phyloP scores from a whole-genome alignment of 2,888 invertebrate genomes.

The Torymus aiolomorphi region DNA sequence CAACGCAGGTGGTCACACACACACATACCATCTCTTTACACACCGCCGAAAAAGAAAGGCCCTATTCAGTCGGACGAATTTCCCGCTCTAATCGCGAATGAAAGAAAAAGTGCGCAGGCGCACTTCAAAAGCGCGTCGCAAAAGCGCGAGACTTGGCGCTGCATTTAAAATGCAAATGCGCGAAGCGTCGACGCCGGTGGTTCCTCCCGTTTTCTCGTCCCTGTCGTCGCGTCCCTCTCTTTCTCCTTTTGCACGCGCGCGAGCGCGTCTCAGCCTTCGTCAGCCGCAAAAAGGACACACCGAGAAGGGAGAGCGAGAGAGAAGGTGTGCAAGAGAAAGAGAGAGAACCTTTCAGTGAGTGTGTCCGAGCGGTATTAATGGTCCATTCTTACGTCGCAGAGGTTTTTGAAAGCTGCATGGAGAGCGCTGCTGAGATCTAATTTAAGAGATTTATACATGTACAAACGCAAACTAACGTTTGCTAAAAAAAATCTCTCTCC shows the following conservation, averaged over 20 bases:
- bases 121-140: constrained; percentile 2
- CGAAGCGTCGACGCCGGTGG: constrained; percentile 59
- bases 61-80: constrained; percentile 15
- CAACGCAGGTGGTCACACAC: too few relatives aligned
- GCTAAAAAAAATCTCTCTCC: too few relatives aligned
- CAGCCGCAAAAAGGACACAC: constrained; percentile 12
- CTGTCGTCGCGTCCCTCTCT: constrained; percentile 43
- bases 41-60: constrained; percentile 8
- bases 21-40: too few relatives aligned
- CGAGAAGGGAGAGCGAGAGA: background rate
- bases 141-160: constrained; percentile 31
- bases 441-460: too few relatives aligned
- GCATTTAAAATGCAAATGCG: constrained; percentile 68
- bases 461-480: too few relatives aligned
- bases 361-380: too few relatives aligned
- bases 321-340: background rate
- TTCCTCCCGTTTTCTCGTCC: constrained; percentile 56
- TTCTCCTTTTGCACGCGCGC: constrained; percentile 7
- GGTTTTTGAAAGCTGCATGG: too few relatives aligned
- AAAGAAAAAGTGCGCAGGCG: background rate
- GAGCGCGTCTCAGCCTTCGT: constrained; percentile 37
- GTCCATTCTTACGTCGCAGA: too few relatives aligned
- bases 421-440: too few relatives aligned
- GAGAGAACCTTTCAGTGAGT: too few relatives aligned
- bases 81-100: constrained; percentile 23